A percentile compares a stretch with the other conserved stretches of the same genome.
Conservation (phyloP, 2,888 invertebrate species). For the Stictocephala bisonia region DNA sequence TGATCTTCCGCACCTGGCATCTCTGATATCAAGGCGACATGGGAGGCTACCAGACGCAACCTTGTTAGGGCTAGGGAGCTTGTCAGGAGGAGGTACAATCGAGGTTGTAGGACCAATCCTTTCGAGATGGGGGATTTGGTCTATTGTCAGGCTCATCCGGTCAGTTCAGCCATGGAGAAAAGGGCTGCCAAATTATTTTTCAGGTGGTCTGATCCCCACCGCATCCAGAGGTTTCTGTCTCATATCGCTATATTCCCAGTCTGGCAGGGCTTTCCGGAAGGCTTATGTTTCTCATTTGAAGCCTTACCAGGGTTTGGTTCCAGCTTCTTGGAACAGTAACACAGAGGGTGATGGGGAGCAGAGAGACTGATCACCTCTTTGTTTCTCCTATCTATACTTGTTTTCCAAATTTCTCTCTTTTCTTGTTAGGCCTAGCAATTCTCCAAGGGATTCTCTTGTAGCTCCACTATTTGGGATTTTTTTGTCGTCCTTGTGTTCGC, state of each 20-base stretch:
- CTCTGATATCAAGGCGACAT: no score
- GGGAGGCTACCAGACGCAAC: conserved; percentile 8
- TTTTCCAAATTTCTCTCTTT: no score
- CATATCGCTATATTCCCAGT: not conserved
- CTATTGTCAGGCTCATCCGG: not conserved
- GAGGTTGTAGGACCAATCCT: not conserved
- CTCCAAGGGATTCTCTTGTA: no score
- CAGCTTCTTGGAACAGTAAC: no score
- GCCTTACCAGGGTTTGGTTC: not conserved
- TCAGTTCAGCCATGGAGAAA: conserved; percentile 26
- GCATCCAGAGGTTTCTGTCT: not conserved
- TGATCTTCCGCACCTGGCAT: no score
- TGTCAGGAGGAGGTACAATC: conserved; percentile 17
- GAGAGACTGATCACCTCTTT: no score
- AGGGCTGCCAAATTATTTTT: not conserved
- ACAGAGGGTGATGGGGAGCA: no score
- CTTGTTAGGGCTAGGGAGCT: conserved; percentile 12
- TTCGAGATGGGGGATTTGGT: not conserved
- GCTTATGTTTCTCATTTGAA: not conserved
- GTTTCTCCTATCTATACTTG: no score
- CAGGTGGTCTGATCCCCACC: conserved; percentile 7
- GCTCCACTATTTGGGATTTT: no score
- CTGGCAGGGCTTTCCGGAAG: not conserved
- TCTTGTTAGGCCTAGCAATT: no score
- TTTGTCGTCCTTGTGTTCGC: no score